Percentiles rank a stretch among this genome's conserved stretches.
Evolutionary conservation across 2,888 invertebrate species (phyloP).

Genomic region (Teinopalpus imperialis): DNA sequence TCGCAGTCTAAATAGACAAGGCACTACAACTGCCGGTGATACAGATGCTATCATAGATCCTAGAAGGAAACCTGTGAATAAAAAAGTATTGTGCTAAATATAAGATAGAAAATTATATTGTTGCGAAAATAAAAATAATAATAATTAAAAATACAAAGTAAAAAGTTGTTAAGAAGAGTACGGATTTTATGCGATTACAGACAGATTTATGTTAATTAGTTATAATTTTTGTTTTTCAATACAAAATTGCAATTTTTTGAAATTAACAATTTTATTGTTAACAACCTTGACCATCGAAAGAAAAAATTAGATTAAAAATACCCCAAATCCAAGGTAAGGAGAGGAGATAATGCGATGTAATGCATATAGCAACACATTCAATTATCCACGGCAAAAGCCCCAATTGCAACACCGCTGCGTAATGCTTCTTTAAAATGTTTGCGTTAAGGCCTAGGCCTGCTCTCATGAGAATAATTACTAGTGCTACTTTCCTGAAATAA

Average conservation of each 20-base stretch:
- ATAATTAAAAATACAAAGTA: too few species aligned
- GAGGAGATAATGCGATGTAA: conserved; percentile 85
- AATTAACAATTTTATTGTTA: too few species aligned
- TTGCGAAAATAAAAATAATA: too few species aligned
- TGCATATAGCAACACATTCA: conserved; percentile 85
- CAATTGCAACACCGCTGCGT: conserved; percentile 86
- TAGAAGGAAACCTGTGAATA: conserved; percentile 85
- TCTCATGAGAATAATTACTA: conserved; percentile 91
- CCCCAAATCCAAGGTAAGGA: conserved; percentile 90
- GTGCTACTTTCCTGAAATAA: conserved; percentile 86
- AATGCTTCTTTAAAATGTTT: conserved; percentile 86
- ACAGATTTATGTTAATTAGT: too few species aligned
- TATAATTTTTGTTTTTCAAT: too few species aligned
- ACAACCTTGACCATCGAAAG: too few species aligned
- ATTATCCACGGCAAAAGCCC: conserved; percentile 90
- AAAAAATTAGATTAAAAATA: too few species aligned
- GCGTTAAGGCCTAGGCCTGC: conserved; percentile 93
- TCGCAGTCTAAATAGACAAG: conserved; percentile 89
- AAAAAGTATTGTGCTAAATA: too few species aligned
- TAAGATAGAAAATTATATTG: too few species aligned
- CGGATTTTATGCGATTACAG: too few species aligned
- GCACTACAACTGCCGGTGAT: conserved; percentile 95
- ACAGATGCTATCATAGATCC: conserved; percentile 93
- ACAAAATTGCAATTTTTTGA: too few species aligned
- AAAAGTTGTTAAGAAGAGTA: too few species aligned